Conservation (phyloP, 2,888 invertebrate species). For the Drosophila vallismaia region DNA sequence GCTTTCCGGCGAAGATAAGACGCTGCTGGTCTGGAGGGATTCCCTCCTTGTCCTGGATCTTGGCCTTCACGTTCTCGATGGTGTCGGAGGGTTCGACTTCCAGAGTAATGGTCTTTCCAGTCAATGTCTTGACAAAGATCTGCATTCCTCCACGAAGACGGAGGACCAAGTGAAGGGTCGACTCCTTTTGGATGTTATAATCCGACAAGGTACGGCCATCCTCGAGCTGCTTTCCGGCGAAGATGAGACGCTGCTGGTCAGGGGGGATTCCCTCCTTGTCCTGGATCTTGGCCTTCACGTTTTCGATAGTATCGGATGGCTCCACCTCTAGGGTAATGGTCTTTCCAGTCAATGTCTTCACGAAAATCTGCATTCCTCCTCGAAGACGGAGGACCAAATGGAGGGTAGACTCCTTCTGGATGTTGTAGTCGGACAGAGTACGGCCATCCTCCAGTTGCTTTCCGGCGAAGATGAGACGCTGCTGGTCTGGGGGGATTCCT, state of each 20-base stretch:
- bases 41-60: too few relatives aligned
- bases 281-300: conserved; percentile 61
- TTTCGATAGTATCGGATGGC: conserved; percentile 60
- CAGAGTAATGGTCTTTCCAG: too few relatives aligned
- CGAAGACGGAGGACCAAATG: conserved; percentile 74
- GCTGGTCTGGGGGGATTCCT: conserved; percentile 78
- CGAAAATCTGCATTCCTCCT: conserved; percentile 67
- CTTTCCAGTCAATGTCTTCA: conserved; percentile 27
- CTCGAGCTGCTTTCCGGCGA: conserved; percentile 55
- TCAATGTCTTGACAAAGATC: too few relatives aligned
- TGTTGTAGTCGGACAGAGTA: conserved; percentile 74
- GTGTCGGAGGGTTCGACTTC: too few relatives aligned
- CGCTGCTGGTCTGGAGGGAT: too few relatives aligned
- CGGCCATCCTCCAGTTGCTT: conserved; percentile 78
- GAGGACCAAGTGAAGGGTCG: conserved; percentile 85
- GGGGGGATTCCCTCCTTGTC: conserved; percentile 65
- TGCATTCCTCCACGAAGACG: conserved; percentile 92
- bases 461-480: conserved; percentile 76
- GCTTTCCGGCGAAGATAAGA: too few relatives aligned
- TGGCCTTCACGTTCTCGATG: too few relatives aligned
- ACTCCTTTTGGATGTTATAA: conserved; percentile 42
- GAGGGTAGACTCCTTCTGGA: conserved; percentile 75
- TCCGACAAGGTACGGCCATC: conserved; percentile 30
- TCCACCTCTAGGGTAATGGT: conserved; percentile 58
- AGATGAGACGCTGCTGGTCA: conserved; percentile 63